Conservation (phyloP, 2,797 vertebrate species). For the Galago senegalensis region DNA sequence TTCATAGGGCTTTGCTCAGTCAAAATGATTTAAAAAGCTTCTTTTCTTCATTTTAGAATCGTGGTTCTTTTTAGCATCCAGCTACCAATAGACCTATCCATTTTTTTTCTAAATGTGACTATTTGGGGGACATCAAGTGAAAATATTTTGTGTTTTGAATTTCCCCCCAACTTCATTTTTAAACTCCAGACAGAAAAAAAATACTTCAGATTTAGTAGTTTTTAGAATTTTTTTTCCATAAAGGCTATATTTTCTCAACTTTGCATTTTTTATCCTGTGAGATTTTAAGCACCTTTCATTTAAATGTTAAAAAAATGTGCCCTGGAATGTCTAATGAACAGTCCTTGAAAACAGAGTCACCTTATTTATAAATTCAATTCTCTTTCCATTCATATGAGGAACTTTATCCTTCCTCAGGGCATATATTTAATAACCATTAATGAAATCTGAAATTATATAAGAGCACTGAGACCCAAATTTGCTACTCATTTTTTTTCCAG, state of each 20-base stretch:
- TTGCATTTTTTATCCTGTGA: constrained; percentile 68
- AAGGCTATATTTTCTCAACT: constrained; percentile 55
- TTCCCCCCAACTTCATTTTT: constrained; percentile 59
- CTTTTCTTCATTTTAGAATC: constrained; percentile 63
- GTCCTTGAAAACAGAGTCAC: constrained; percentile 62
- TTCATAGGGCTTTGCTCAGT: constrained; percentile 73
- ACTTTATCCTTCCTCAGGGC: constrained; percentile 83
- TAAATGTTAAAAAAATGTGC: constrained; percentile 59
- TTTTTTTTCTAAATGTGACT: constrained; percentile 6
- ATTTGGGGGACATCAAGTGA: not conserved
- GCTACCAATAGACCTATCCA: not conserved
- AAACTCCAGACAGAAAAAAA: constrained; percentile 36
- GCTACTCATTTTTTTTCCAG: constrained; percentile 86
- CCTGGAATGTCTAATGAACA: constrained; percentile 73
- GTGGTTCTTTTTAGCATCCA: constrained; percentile 5
- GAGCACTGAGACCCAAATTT: constrained; percentile 83
- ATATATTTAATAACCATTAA: constrained; percentile 82
- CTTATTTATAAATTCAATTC: constrained; percentile 85
- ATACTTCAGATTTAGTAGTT: constrained; percentile 40
- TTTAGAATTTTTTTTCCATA: constrained; percentile 52
- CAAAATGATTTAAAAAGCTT: constrained; percentile 45
- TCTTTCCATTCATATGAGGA: constrained; percentile 78
- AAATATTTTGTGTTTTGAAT: constrained; percentile 57
- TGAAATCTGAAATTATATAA: constrained; percentile 89
- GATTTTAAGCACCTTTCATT: constrained; percentile 77